Conservation (phyloP, 2,888 invertebrate genomes). For the Rosalia funebris region DNA sequence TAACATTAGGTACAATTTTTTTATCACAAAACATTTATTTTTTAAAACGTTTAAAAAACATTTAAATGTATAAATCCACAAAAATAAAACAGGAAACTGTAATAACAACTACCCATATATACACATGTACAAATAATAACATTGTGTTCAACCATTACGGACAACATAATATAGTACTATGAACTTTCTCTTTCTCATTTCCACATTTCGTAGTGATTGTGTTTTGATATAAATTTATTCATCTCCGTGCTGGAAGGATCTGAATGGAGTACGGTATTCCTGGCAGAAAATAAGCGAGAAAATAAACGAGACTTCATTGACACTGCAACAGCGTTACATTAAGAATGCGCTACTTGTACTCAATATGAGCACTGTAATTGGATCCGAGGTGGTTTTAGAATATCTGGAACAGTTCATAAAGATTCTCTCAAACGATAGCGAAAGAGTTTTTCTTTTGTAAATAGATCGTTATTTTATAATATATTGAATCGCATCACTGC, state of each 20-base stretch:
- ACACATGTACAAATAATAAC: too few species aligned
- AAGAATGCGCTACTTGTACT: not conserved
- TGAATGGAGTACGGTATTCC: not conserved
- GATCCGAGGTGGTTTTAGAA: not conserved
- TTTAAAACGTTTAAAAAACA: too few species aligned
- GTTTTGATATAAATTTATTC: constrained; percentile 1
- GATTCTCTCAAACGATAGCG: not conserved
- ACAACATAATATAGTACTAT: too few species aligned
- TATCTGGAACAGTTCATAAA: not conserved
- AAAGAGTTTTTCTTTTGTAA: too few species aligned
- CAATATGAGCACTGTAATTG: not conserved
- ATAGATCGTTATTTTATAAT: too few species aligned
- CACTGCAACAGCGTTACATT: not conserved
- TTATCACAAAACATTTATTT: too few species aligned
- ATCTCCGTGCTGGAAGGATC: not conserved
- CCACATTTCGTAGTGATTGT: not conserved
- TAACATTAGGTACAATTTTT: too few species aligned
- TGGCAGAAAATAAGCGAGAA: not conserved
- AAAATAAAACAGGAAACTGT: too few species aligned
- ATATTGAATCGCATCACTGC: too few species aligned
- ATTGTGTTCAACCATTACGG: too few species aligned
- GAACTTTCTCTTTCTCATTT: not conserved
- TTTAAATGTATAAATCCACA: too few species aligned
- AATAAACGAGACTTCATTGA: not conserved
- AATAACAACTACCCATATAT: too few species aligned